Conservation (phyloP, 2,113 vertebrate genomes). For the Panthera uncia region DNA sequence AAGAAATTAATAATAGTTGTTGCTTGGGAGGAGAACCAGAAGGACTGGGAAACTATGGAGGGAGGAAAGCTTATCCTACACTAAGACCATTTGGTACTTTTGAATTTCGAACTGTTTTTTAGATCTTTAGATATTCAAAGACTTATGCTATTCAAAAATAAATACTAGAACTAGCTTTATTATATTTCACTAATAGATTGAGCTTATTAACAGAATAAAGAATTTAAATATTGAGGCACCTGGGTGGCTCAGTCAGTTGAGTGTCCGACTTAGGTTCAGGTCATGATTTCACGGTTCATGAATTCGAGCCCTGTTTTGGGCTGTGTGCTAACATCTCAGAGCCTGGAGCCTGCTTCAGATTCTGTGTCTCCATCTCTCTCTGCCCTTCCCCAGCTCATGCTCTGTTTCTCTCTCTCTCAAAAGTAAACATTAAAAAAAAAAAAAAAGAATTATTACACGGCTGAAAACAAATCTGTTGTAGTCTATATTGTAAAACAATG, state of each 20-base stretch:
- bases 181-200: background rate
- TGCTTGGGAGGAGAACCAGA: background rate
- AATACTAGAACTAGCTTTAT: background rate
- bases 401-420: too few species aligned
- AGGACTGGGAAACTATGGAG: background rate
- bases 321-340: too few species aligned
- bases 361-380: too few species aligned
- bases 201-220: conserved; percentile 20
- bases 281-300: too few species aligned
- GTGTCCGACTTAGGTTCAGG: too few species aligned
- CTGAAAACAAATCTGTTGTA: conserved; percentile 1
- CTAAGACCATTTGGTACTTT: background rate
- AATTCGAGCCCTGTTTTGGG: too few species aligned
- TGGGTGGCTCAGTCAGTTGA: too few species aligned
- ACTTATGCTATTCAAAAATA: conserved; percentile 26
- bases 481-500: background rate
- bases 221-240: background rate
- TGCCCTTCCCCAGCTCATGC: too few species aligned
- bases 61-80: background rate
- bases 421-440: too few species aligned
- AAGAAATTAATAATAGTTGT: conserved; percentile 2
- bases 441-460: background rate
- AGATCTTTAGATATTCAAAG: conserved; percentile 35
- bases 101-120: conserved; percentile 3
- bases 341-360: too few species aligned